phyloP scores from a whole-genome alignment of 2,113 vertebrate species.

The Eulemur rufifrons region DNA sequence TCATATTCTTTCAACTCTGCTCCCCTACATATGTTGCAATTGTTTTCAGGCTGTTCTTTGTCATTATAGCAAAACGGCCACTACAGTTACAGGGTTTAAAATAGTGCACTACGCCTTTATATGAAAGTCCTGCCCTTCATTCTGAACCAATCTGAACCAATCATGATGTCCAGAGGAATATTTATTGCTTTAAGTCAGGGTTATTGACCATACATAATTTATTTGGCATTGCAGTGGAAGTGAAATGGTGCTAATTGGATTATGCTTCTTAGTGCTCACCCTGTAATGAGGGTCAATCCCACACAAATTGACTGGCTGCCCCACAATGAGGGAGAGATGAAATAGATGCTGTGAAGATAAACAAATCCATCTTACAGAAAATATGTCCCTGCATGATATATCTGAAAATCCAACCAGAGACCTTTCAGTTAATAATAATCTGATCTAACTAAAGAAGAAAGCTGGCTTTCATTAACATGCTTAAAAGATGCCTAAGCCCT shows the following conservation, averaged over 20 bases:
- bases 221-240: neutral
- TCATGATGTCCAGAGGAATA: neutral
- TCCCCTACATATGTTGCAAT: neutral
- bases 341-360: neutral
- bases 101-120: neutral
- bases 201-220: neutral
- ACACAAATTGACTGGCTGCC: neutral
- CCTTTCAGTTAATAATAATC: neutral
- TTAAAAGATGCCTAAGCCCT: neutral
- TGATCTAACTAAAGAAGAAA: neutral
- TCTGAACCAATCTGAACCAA: neutral
- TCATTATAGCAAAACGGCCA: neutral
- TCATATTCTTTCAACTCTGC: neutral
- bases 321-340: neutral
- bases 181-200: neutral
- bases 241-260: neutral
- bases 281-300: neutral
- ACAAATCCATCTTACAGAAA: neutral
- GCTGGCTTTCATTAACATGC: neutral
- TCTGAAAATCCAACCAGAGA: neutral
- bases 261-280: neutral
- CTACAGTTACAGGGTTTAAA: neutral
- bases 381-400: neutral
- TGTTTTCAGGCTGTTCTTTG: neutral
- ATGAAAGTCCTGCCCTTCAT: neutral